phyloP scores from a whole-genome alignment of 2,888 invertebrate species.

The Stomorhina lunata region DNA sequence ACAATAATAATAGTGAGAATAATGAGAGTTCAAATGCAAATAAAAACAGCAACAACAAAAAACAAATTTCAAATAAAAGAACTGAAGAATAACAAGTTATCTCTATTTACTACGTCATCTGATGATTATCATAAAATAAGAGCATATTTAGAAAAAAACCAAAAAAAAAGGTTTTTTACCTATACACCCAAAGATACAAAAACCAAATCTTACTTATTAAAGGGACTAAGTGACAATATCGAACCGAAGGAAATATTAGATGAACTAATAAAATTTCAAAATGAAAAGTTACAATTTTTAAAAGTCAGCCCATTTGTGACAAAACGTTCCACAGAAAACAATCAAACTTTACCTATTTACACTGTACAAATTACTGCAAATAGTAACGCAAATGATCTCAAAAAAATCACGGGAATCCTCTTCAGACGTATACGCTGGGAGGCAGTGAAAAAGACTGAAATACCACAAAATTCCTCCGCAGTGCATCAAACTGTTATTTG shows the following conservation, averaged over 20 bases:
- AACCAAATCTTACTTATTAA: not conserved
- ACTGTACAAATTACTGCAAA: no score
- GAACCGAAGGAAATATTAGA: not conserved
- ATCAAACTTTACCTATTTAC: not conserved
- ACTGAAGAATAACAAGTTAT: no score
- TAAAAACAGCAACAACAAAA: not conserved
- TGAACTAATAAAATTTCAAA: not conserved
- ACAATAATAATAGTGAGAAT: not conserved
- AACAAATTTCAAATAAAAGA: not conserved
- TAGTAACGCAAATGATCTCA: no score
- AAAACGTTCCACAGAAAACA: not conserved
- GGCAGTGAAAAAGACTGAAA: slow-evolving; percentile 1
- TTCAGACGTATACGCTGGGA: slow-evolving; percentile 7
- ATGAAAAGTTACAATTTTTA: not conserved
- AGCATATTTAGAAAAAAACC: no score
- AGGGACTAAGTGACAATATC: not conserved
- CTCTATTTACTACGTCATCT: no score
- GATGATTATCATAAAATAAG: no score
- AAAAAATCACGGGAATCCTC: not conserved
- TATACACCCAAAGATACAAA: not conserved
- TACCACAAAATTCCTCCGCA: slow-evolving; percentile 29
- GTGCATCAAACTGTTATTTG: no score
- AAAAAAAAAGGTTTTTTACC: no score
- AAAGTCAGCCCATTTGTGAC: not conserved
- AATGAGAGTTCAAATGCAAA: not conserved